These are phyloP conservation scores for Ranitomeya variabilis DNA, from an alignment of 2,113 vertebrate species.

Conservation along the genomic window DNA sequence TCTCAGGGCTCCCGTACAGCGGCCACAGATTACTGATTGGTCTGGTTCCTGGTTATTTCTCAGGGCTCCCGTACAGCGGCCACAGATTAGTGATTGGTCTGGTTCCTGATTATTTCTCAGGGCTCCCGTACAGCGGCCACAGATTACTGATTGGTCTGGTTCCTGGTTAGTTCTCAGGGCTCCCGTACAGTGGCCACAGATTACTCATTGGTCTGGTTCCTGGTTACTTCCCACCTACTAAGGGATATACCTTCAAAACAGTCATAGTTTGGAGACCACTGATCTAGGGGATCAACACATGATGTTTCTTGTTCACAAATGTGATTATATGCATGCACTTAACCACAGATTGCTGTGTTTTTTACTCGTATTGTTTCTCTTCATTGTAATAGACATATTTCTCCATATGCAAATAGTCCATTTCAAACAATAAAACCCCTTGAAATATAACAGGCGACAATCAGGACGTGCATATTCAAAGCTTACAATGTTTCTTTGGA, in stretches of 20 bases:
- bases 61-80: too few relatives aligned
- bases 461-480: neutral
- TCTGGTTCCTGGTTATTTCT: neutral
- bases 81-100: too few relatives aligned
- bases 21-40: too few relatives aligned
- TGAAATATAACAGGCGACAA: neutral
- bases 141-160: too few relatives aligned
- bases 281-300: neutral
- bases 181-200: too few relatives aligned
- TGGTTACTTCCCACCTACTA: neutral
- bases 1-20: too few relatives aligned
- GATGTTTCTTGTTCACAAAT: neutral
- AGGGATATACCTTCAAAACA: neutral
- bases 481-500: neutral
- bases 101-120: neutral
- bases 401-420: neutral
- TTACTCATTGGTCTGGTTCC: too few relatives aligned
- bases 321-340: neutral
- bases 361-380: neutral
- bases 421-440: slow-evolving; percentile 1
- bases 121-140: too few relatives aligned
- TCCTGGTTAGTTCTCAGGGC: neutral
- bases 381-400: neutral
- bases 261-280: neutral
- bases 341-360: neutral